Evolutionary conservation across 2,888 invertebrate species (phyloP).

Genomic region (Brenthis daphne): DNA sequence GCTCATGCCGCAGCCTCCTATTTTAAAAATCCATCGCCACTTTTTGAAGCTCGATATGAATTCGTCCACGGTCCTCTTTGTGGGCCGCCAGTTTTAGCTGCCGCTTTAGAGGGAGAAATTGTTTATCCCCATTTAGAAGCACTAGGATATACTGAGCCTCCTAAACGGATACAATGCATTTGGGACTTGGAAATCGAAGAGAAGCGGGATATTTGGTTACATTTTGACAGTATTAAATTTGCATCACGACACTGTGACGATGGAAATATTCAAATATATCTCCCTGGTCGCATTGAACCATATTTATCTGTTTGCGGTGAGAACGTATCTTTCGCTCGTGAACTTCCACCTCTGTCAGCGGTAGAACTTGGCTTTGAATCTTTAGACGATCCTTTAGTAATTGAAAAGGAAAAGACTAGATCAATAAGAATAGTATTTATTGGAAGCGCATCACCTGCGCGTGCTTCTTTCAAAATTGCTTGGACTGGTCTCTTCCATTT

Average conservation of each 20-base stretch:
- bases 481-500: constrained; percentile 95
- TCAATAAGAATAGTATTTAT: constrained; percentile 88
- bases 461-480: constrained; percentile 92
- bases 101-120: constrained; percentile 92
- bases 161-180: constrained; percentile 88
- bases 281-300: constrained; percentile 87
- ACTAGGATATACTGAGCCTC: constrained; percentile 85
- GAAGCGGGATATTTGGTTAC: constrained; percentile 92
- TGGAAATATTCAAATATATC: constrained; percentile 91
- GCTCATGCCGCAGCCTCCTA: constrained; percentile 93
- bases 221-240: constrained; percentile 93
- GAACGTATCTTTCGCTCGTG: constrained; percentile 90
- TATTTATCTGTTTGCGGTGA: constrained; percentile 92
- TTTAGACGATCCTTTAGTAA: constrained; percentile 77
- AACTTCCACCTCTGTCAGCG: constrained; percentile 90
- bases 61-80: constrained; percentile 95
- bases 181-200: constrained; percentile 92
- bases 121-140: constrained; percentile 93
- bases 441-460: constrained; percentile 89
- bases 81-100: constrained; percentile 90
- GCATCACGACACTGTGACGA: constrained; percentile 93
- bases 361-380: constrained; percentile 87
- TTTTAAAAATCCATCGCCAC: constrained; percentile 91
- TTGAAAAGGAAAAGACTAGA: constrained; percentile 83
- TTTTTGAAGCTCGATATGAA: constrained; percentile 93